These are phyloP conservation scores for Drosophila setifemur DNA, from an alignment of 1,140 invertebrate species.

Conservation along the genomic window DNA sequence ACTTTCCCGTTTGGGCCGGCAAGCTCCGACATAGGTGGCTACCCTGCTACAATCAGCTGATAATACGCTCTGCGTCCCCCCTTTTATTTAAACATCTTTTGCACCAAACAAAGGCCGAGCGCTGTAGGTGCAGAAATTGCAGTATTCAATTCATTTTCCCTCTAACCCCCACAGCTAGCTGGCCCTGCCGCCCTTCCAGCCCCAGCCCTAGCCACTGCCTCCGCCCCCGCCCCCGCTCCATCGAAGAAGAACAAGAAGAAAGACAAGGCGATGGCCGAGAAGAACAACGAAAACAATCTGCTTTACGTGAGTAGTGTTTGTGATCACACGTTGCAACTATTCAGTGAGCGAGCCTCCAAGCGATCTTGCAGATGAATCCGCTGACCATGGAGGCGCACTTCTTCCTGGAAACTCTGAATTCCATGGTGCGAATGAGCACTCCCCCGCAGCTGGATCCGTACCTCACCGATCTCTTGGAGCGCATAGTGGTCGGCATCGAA, in stretches of 20 bases:
- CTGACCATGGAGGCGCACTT: conserved; percentile 64
- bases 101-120: conserved; percentile 23
- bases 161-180: conserved; percentile 15
- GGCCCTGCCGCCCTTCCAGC: not conserved
- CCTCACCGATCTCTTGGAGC: conserved; percentile 47
- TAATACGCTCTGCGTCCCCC: conserved; percentile 1
- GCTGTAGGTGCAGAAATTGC: not conserved
- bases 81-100: conserved; percentile 20
- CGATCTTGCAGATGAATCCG: conserved; percentile 57
- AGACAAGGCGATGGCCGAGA: conserved; percentile 48
- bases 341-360: too few species aligned
- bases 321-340: not conserved
- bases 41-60: conserved; percentile 54
- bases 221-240: not conserved
- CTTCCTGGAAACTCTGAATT: conserved; percentile 58
- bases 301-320: conserved; percentile 50
- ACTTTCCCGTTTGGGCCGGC: conserved; percentile 32
- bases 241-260: conserved; percentile 46
- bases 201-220: not conserved
- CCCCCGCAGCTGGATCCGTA: conserved; percentile 53
- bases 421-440: conserved; percentile 13
- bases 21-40: conserved; percentile 26
- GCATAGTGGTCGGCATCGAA: conserved; percentile 63
- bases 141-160: conserved; percentile 4
- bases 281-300: conserved; percentile 15